Base-by-base conservation (phyloP, 2,888 invertebrate genomes). In the Archaeoteleia sp. region DNA sequence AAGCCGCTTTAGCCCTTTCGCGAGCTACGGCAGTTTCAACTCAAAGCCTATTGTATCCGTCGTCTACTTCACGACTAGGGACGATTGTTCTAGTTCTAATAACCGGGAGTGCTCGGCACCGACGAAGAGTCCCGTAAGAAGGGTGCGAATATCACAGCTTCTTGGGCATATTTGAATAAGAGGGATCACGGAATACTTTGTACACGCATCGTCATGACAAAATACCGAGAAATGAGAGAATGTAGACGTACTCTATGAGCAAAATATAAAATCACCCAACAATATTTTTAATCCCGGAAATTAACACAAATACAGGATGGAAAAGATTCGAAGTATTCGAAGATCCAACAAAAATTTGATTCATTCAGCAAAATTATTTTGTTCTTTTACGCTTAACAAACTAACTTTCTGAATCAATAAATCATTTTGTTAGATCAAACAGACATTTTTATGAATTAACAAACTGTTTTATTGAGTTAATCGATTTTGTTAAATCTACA, bases 21-120 rank as follows among this genome's bases (percentile, higher is more conserved):
- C 20, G n/a, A 12, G 14, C 14, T n/a, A 9, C 37, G 29, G 35
- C 23, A 53, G 27, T 46, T 46, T 45, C 45, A 35, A 46, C 30
- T 39, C 65, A 55, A 46, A 53, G 40, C 32, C 65, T 65, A 71
- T 74, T 73, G 62, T 74, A 63, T 62, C 58, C 62, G 39, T 51
- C 42, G 57, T 48, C 54, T 61, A 39, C 48, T 51, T 68, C 62
- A 62, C 63, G 42, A 42, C 42, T 63, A 54, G 58, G 45, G 60
- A 73, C 69, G 58, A 75, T 75, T 77, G 72, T 75, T 75, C 74
- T 57, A 60, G 43, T 75, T 74, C 70, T 73, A 76, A 78, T 77
- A 78, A 76, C 74, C 54, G 63, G 70, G 74, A 78, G 75, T 74
- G 73, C 75, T 74, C 74, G 70, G 67, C 66, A 40, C 60, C 55